Percentiles rank a stretch among this genome's conserved stretches.
Conservation (phyloP, 2,888 invertebrate species). For the Operophtera brumata region DNA sequence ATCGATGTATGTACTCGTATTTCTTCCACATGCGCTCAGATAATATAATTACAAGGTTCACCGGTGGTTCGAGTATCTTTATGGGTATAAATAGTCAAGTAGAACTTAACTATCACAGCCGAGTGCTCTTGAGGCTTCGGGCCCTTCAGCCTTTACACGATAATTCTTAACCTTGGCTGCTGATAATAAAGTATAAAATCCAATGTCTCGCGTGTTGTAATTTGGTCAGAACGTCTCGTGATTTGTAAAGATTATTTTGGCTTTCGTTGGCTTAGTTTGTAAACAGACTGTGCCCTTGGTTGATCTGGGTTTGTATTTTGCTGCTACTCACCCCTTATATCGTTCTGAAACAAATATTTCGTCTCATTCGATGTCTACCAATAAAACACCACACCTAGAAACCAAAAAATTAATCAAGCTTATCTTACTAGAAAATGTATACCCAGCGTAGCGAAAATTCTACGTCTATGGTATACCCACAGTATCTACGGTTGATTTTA, state of each 20-base stretch:
- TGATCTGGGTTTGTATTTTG: not conserved
- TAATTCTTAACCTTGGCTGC: slow-evolving; percentile 15
- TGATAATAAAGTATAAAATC: slow-evolving; percentile 19
- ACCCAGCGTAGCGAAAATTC: too few species aligned
- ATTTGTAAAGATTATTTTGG: slow-evolving; percentile 5
- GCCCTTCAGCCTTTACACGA: slow-evolving; percentile 12
- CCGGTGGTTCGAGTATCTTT: slow-evolving; percentile 7
- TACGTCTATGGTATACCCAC: too few species aligned
- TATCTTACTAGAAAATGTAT: too few species aligned
- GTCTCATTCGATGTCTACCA: too few species aligned
- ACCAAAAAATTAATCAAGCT: too few species aligned
- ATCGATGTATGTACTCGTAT: too few species aligned
- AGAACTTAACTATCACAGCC: slow-evolving; percentile 11
- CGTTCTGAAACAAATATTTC: not conserved
- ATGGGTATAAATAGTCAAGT: slow-evolving; percentile 18
- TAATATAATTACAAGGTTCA: slow-evolving; percentile 4
- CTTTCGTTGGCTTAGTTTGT: slow-evolving; percentile 1
- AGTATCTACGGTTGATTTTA: too few species aligned
- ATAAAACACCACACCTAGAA: too few species aligned
- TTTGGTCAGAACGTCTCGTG: slow-evolving; percentile 1
- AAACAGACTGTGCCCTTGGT: not conserved
- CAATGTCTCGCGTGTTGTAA: slow-evolving; percentile 14
- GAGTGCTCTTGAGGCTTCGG: slow-evolving; percentile 17
- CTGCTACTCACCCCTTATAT: not conserved
- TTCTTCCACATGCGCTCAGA: not conserved